phyloP scores from a whole-genome alignment of 2,888 invertebrate species.

The Oligia strigilis region DNA sequence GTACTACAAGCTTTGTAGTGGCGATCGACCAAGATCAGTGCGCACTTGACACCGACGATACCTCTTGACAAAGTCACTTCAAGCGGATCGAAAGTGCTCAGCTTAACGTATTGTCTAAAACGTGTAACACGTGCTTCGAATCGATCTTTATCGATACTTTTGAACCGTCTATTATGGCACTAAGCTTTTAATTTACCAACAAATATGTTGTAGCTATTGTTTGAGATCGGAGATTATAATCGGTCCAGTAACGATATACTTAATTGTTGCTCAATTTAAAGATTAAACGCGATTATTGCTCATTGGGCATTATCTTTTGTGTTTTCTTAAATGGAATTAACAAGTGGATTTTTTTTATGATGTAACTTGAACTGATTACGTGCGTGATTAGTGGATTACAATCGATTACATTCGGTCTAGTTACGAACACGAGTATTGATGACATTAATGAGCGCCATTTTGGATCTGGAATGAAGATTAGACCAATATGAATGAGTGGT shows the following conservation, averaged over 20 bases:
- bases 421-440: slow-evolving; percentile 30
- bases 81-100: slow-evolving; percentile 73
- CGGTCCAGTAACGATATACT: slow-evolving; percentile 52
- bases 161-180: slow-evolving; percentile 55
- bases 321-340: slow-evolving; percentile 56
- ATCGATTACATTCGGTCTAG: slow-evolving; percentile 53
- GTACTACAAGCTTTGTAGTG: slow-evolving; percentile 82
- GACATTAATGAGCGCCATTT: slow-evolving; percentile 9
- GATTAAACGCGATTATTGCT: slow-evolving; percentile 60
- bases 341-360: slow-evolving; percentile 57
- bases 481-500: slow-evolving; percentile 8
- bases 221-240: slow-evolving; percentile 50
- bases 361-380: slow-evolving; percentile 60
- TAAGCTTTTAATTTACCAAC: slow-evolving; percentile 67
- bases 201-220: slow-evolving; percentile 60
- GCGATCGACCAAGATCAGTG: slow-evolving; percentile 79
- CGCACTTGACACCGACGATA: slow-evolving; percentile 85
- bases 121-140: slow-evolving; percentile 68
- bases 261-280: slow-evolving; percentile 65
- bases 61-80: slow-evolving; percentile 84
- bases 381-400: slow-evolving; percentile 43
- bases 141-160: slow-evolving; percentile 72
- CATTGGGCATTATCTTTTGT: slow-evolving; percentile 59
- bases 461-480: slow-evolving; percentile 24
- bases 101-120: slow-evolving; percentile 71